Evolutionary conservation across 1,140 invertebrate species (phyloP), one percentile per base, ranked within the genome.

Genomic region (Cryptotermes secundus): DNA sequence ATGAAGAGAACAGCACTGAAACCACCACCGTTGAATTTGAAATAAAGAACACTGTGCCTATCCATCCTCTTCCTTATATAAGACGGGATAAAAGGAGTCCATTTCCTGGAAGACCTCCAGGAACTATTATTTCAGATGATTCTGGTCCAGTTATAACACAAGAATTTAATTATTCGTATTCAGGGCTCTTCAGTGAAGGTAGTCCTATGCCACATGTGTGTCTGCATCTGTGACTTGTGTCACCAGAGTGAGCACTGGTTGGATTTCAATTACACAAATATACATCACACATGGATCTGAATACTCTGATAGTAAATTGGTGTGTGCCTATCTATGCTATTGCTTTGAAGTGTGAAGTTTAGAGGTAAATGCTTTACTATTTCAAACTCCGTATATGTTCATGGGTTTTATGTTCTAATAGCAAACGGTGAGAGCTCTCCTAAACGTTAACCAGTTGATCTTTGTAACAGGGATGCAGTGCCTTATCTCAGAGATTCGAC

Each of bases 51-150:
- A 10, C 59, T 16, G 31, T 72, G n/a, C n/a, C 59, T 31, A n/a
- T 72, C n/a, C 26, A 72, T 9, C 59, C 59, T n/a, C n/a, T n/a
- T 31, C 26, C 59, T 2, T 72, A 72, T 72, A 16, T 72, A 31
- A 26, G n/a, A 72, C 59, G 59, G 59, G n/a, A 31, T 31, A 72
- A 72, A 72, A 26, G 59, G n/a, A 72, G 59, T 72, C 26, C 59
- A 72, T 72, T 72, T 72, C 59, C 59, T 72, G 59, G 59, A 72
- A 72, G 59, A 72, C 59, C 59, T 49, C 45, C 45, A 49, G 45
- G 14, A 72, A 72, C n/a, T 31, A 7, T 72, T 31, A n/a, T 7
- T 72, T 72, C 59, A 49, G 45, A 49, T n/a, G n/a, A n/a, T 72
- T 12, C 6, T 72, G 59, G 14, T 31, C 59, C 59, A 9, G n/a